A percentile compares a stretch with the other conserved stretches of the same genome.
Evolutionary conservation across 2,797 vertebrate genomes (phyloP).

Genomic region (Notoglanidium macrostoma): DNA sequence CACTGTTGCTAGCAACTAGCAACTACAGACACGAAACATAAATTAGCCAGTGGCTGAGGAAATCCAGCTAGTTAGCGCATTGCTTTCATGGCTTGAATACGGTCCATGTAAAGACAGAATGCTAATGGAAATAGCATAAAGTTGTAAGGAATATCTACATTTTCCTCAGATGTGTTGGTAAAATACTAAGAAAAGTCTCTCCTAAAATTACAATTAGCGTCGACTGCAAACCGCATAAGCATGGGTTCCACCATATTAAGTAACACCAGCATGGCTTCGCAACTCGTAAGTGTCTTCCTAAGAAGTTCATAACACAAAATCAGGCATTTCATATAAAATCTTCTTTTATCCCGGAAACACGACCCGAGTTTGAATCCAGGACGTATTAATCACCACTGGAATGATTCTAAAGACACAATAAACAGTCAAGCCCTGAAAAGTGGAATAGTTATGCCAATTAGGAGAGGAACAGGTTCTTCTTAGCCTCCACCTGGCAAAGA

Average conservation of each 20-base stretch:
- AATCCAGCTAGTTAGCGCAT: background rate
- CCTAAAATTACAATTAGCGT: background rate
- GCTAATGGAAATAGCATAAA: background rate
- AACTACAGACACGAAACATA: background rate
- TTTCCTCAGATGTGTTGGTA: background rate
- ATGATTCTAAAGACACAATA: background rate
- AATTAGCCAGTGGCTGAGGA: background rate
- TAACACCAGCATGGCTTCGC: background rate
- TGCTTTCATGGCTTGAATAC: background rate
- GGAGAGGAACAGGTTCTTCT: background rate
- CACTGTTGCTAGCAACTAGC: background rate
- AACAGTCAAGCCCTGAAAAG: background rate
- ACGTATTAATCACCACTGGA: background rate
- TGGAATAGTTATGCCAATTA: background rate
- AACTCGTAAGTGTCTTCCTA: background rate
- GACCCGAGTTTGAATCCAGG: no score
- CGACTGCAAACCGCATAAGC: background rate
- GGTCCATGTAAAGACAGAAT: background rate
- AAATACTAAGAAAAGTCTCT: background rate
- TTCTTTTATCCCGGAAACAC: background rate
- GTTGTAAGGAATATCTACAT: background rate
- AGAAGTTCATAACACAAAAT: background rate
- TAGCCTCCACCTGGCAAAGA: background rate
- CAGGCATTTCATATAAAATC: background rate
- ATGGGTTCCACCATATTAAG: background rate